A percentile compares a stretch with the other conserved stretches of the same genome.
These are phyloP conservation scores for Pangasius mekongensis DNA, from an alignment of 2,797 vertebrate genomes.

Conservation along the genomic window DNA sequence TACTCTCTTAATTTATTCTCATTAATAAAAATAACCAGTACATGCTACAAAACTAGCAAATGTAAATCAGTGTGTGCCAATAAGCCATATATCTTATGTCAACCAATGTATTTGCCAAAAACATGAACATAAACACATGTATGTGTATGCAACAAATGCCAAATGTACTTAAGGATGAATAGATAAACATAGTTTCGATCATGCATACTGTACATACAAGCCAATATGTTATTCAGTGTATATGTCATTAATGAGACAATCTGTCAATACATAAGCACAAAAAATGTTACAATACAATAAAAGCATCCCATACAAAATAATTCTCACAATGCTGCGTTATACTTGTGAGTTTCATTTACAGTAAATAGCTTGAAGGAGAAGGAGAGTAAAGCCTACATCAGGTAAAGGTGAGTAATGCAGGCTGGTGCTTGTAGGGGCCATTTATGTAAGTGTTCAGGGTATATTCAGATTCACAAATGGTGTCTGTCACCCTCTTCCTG, in stretches of 20 bases:
- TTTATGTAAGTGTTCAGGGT: background rate
- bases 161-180: background rate
- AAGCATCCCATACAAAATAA: background rate
- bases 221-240: background rate
- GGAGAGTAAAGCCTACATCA: background rate
- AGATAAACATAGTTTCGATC: background rate
- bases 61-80: too few relatives aligned
- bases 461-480: background rate
- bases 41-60: background rate
- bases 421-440: background rate
- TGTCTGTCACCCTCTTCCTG: background rate
- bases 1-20: too few relatives aligned
- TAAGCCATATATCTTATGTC: background rate
- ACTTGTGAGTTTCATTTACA: background rate
- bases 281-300: too few relatives aligned
- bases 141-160: background rate
- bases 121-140: background rate
- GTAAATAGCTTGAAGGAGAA: background rate
- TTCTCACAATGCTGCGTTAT: background rate
- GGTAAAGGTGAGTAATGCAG: background rate
- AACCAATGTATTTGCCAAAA: background rate
- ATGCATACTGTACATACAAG: background rate
- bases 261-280: background rate
- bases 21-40: background rate
- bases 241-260: background rate